phyloP scores from a whole-genome alignment of 2,888 invertebrate genomes.

The Acrobasis repandana region DNA sequence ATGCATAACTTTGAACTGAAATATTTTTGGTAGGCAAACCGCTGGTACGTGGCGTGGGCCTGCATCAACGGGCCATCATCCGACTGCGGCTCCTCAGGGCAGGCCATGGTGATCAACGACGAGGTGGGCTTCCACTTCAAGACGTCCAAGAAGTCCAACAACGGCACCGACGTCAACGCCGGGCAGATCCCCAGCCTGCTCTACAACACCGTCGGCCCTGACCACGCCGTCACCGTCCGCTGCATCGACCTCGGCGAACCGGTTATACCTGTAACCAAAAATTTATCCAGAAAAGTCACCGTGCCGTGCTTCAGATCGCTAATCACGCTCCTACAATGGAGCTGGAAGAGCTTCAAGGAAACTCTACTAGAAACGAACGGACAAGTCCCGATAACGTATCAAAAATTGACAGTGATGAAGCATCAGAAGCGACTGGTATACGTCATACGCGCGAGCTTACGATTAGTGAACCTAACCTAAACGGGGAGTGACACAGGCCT shows the following conservation, averaged over 20 bases:
- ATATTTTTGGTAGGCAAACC: constrained; percentile 83
- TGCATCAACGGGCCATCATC: constrained; percentile 97
- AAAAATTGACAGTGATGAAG: constrained; percentile 79
- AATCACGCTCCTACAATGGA: constrained; percentile 93
- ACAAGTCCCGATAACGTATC: constrained; percentile 73
- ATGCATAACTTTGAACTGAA: background rate
- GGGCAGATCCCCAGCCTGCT: constrained; percentile 97
- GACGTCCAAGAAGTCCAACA: constrained; percentile 98
- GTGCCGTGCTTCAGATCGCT: constrained; percentile 93
- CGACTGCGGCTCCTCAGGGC: constrained; percentile 98
- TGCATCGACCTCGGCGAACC: constrained; percentile 84
- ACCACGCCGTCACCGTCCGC: constrained; percentile 67
- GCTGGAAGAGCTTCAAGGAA: constrained; percentile 92
- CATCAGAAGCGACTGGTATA: constrained; percentile 94
- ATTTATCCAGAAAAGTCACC: constrained; percentile 93
- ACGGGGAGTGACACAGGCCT: no score
- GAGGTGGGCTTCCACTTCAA: constrained; percentile 97
- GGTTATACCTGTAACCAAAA: constrained; percentile 92
- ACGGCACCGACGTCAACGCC: constrained; percentile 98
- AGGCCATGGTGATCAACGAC: constrained; percentile 95
- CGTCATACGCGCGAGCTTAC: constrained; percentile 91
- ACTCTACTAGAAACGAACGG: constrained; percentile 65
- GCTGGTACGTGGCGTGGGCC: constrained; percentile 98
- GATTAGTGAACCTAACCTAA: constrained; percentile 91
- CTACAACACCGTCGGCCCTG: constrained; percentile 68